Conservation (phyloP, 1,140 invertebrate species). For the Bombus consobrinus region DNA sequence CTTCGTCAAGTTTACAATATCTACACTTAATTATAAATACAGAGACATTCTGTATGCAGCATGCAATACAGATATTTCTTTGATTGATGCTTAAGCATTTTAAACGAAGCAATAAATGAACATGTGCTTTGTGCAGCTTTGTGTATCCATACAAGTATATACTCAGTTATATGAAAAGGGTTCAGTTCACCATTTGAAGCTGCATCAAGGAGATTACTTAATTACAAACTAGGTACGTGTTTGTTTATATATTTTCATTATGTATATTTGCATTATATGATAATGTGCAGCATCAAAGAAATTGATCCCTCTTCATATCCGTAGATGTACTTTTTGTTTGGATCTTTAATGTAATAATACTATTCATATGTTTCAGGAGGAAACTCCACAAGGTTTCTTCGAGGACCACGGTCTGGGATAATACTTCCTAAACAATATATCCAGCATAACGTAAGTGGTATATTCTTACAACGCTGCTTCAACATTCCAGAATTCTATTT, state of each 20-base stretch:
- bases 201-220: slow-evolving; percentile 81
- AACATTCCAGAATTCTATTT: slow-evolving; percentile 37
- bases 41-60: slow-evolving; percentile 46
- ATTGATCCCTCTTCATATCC: slow-evolving; percentile 82
- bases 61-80: slow-evolving; percentile 55
- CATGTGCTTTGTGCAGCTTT: slow-evolving; percentile 58
- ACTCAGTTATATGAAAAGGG: slow-evolving; percentile 81
- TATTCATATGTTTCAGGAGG: slow-evolving; percentile 92
- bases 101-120: slow-evolving; percentile 54
- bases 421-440: slow-evolving; percentile 61
- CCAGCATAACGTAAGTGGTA: slow-evolving; percentile 36
- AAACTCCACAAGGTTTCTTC: slow-evolving; percentile 99
- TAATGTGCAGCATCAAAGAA: slow-evolving; percentile 80
- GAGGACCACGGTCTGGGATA: slow-evolving; percentile 99
- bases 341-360: slow-evolving; percentile 44
- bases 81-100: slow-evolving; percentile 56
- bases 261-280: slow-evolving; percentile 53
- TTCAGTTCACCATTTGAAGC: slow-evolving; percentile 82
- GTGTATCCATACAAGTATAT: slow-evolving; percentile 59
- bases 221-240: slow-evolving; percentile 81
- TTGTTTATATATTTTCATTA: slow-evolving; percentile 75
- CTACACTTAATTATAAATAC: slow-evolving; percentile 17
- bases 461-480: slow-evolving; percentile 30
- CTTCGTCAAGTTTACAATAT: slow-evolving; percentile 11
- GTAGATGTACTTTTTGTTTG: background rate